phyloP scores from a whole-genome alignment of 2,888 invertebrate species.

The Eugnorisma glareosa region DNA sequence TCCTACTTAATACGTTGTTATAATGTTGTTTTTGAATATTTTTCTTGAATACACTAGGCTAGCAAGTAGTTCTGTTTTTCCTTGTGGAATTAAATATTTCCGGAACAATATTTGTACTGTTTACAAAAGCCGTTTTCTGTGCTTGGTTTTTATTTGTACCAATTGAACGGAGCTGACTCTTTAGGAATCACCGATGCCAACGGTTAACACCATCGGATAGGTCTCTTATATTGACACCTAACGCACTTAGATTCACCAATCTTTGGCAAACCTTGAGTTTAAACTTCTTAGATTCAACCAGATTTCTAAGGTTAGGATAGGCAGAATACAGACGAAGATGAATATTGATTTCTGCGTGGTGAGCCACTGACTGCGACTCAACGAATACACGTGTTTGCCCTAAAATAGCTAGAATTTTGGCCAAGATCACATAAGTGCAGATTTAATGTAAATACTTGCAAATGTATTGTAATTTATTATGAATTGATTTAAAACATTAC shows the following conservation, averaged over 20 bases:
- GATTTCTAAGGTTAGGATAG: neutral
- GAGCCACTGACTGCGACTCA: neutral
- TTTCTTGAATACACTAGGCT: neutral
- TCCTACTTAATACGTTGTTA: neutral
- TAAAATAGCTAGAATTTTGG: neutral
- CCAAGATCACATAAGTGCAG: slow-evolving; percentile 10
- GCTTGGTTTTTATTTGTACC: neutral
- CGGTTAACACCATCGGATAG: no score
- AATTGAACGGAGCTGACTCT: neutral
- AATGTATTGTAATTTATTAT: slow-evolving; percentile 17
- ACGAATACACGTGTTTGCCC: no score
- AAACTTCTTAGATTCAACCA: neutral
- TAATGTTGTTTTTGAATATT: neutral
- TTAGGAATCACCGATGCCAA: neutral
- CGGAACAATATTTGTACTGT: neutral
- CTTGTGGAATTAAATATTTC: slow-evolving; percentile 11
- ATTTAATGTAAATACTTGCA: neutral
- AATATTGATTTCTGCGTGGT: neutral
- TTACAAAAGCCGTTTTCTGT: neutral
- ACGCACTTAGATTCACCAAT: neutral
- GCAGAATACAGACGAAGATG: neutral
- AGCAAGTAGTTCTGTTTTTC: slow-evolving; percentile 3
- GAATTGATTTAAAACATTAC: neutral
- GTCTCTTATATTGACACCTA: no score
- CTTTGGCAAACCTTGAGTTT: neutral